Conservation (phyloP, 2,888 invertebrate genomes). For the Ceratothoa steindachneri region DNA sequence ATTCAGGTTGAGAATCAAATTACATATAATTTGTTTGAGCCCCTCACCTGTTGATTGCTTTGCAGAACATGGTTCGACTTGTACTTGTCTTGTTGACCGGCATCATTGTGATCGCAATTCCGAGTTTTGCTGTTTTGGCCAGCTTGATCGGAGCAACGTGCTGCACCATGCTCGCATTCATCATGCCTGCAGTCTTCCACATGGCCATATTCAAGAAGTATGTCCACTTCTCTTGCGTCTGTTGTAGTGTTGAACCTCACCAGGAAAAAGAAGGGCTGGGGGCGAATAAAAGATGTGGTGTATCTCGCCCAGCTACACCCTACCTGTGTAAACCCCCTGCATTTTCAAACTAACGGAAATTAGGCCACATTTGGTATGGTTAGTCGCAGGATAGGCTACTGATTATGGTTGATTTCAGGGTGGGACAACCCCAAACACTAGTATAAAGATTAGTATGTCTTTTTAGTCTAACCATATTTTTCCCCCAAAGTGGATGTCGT, state of each 20-base stretch:
- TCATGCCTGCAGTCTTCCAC: slow-evolving; percentile 55
- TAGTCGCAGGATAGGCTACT: too few relatives aligned
- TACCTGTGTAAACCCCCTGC: neutral
- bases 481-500: too few relatives aligned
- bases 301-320: neutral
- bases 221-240: slow-evolving; percentile 47
- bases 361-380: too few relatives aligned
- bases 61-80: slow-evolving; percentile 53
- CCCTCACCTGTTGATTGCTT: too few relatives aligned
- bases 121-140: slow-evolving; percentile 55
- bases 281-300: neutral
- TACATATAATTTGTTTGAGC: too few relatives aligned
- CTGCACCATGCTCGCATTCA: slow-evolving; percentile 55
- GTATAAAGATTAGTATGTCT: too few relatives aligned
- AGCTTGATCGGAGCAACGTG: slow-evolving; percentile 55
- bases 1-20: too few relatives aligned
- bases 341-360: neutral
- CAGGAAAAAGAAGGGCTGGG: neutral
- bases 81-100: slow-evolving; percentile 53
- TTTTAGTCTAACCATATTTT: too few relatives aligned
- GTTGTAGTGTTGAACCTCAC: neutral
- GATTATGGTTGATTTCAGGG: too few relatives aligned
- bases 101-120: slow-evolving; percentile 53
- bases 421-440: too few relatives aligned
- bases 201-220: slow-evolving; percentile 52